phyloP scores from a whole-genome alignment of 1,140 invertebrate genomes.

The Wiebesia pumilae region DNA sequence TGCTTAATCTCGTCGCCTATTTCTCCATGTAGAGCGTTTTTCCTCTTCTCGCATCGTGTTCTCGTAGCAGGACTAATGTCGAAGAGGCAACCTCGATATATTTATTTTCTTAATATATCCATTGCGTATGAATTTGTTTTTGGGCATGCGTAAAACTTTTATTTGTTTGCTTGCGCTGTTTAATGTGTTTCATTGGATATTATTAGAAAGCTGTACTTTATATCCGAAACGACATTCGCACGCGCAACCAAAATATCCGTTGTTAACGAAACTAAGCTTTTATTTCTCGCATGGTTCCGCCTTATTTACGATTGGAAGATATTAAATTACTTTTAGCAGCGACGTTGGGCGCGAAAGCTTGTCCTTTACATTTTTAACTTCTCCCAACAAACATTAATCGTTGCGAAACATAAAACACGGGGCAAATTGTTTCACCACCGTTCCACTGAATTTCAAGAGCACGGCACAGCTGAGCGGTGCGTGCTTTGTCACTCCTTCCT shows the following conservation, averaged over 20 bases:
- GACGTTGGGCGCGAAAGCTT: neutral
- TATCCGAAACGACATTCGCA: neutral
- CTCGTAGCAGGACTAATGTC: too few relatives aligned
- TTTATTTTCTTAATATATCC: neutral
- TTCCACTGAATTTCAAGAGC: neutral
- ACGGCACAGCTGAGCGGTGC: neutral
- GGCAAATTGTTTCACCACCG: neutral
- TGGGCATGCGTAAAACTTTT: neutral
- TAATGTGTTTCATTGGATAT: slow-evolving; percentile 13
- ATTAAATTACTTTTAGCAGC: neutral
- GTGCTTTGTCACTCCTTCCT: too few relatives aligned
- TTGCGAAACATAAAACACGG: neutral
- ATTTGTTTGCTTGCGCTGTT: neutral
- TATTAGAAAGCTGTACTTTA: slow-evolving; percentile 29
- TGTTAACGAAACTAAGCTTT: neutral
- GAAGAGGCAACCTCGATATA: neutral
- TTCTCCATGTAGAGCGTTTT: neutral
- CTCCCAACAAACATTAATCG: neutral
- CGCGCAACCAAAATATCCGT: neutral
- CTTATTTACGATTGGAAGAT: neutral
- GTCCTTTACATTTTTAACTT: neutral
- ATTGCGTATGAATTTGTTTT: neutral
- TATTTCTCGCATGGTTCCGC: neutral
- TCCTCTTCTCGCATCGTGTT: neutral
- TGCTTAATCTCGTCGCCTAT: too few relatives aligned